Conservation (phyloP, 23 tunicate genomes). For the Halocynthia aurantium region DNA sequence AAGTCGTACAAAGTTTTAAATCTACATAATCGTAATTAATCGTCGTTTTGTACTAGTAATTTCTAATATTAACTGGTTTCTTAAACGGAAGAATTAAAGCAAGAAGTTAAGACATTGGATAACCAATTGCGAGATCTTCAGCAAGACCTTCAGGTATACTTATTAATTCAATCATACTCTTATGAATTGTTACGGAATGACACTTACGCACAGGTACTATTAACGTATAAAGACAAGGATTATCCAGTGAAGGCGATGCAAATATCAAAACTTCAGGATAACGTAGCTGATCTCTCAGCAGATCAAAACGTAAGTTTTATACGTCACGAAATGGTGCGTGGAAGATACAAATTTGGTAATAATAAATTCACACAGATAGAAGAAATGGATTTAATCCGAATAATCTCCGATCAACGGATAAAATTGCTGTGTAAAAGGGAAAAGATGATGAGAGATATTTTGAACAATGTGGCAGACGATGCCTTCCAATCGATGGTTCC, state of each 20-base stretch:
- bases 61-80: neutral
- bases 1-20: too few relatives aligned
- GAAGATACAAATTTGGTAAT: too few relatives aligned
- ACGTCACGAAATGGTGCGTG: neutral
- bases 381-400: constrained; percentile 26
- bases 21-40: neutral
- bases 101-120: neutral
- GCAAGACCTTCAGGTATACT: constrained; percentile 19
- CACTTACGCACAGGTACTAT: constrained; percentile 28
- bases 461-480: constrained; percentile 40
- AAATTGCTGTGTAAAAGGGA: constrained; percentile 2
- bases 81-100: constrained; percentile 3
- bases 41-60: neutral
- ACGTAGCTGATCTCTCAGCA: constrained; percentile 12
- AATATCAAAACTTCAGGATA: constrained; percentile 37
- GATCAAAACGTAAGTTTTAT: constrained; percentile 30
- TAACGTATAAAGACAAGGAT: constrained; percentile 82
- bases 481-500: constrained; percentile 30
- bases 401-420: constrained; percentile 33
- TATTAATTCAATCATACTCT: neutral
- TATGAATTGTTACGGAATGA: neutral
- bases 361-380: constrained; percentile 1
- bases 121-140: neutral
- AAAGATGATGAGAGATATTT: constrained; percentile 19
- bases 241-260: constrained; percentile 68